Percentiles rank a stretch among this genome's conserved stretches.
phyloP scores from a whole-genome alignment of 2,888 invertebrate genomes.

The Campopleginae sp. region DNA sequence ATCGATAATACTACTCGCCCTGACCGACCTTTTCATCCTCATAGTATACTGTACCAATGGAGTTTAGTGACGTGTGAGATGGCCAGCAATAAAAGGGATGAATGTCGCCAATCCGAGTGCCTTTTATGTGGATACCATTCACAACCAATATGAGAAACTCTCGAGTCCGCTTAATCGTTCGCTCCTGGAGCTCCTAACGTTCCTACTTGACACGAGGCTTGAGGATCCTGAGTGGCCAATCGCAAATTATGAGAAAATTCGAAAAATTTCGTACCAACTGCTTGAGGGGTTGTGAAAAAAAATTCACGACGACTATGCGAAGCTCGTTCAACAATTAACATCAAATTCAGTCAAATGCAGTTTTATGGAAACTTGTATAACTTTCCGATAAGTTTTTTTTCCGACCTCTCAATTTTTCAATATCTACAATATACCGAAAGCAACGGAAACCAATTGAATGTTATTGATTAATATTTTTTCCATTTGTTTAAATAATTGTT shows the following conservation, averaged over 20 bases:
- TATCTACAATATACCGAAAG: too few species aligned
- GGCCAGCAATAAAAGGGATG: slow-evolving; percentile 19
- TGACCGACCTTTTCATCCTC: slow-evolving; percentile 38
- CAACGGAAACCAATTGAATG: too few species aligned
- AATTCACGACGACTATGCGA: too few species aligned
- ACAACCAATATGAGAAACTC: not conserved
- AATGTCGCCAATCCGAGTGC: slow-evolving; percentile 12
- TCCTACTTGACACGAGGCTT: not conserved
- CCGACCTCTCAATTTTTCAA: too few species aligned
- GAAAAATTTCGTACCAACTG: too few species aligned
- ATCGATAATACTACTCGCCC: slow-evolving; percentile 49
- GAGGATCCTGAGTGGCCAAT: not conserved
- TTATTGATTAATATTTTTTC: too few species aligned
- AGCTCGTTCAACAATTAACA: too few species aligned
- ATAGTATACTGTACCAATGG: slow-evolving; percentile 6
- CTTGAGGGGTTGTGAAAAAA: too few species aligned
- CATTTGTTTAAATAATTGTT: too few species aligned
- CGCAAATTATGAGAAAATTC: not conserved
- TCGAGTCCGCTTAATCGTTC: not conserved
- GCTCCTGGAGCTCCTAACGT: not conserved
- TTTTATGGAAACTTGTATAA: too few species aligned
- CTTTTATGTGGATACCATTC: not conserved
- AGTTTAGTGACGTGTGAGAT: slow-evolving; percentile 18
- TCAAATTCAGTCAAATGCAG: too few species aligned
- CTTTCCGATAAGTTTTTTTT: too few species aligned